Conservation (phyloP, 2,888 invertebrate species). For the Nebria brevicollis region DNA sequence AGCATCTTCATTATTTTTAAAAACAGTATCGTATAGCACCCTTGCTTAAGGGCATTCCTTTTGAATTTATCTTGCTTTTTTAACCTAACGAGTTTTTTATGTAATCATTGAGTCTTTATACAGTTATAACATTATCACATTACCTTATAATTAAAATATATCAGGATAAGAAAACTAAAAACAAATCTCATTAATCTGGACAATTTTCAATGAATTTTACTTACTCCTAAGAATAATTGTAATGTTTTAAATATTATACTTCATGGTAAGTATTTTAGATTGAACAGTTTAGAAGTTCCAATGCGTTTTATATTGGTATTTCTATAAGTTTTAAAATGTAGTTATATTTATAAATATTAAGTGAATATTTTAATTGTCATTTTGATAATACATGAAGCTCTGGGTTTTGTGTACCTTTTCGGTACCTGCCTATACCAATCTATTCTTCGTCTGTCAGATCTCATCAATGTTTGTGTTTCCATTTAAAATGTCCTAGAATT, state of each 20-base stretch:
- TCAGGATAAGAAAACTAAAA: background rate
- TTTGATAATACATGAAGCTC: background rate
- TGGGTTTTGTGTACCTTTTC: background rate
- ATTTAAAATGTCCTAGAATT: background rate
- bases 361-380: too few relatives aligned
- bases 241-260: too few relatives aligned
- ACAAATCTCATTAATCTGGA: background rate
- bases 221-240: background rate
- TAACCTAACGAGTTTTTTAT: conserved; percentile 34
- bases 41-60: conserved; percentile 19
- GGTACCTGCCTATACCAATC: background rate
- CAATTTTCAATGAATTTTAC: background rate
- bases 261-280: too few relatives aligned
- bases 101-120: conserved; percentile 43
- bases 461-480: background rate
- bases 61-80: conserved; percentile 24
- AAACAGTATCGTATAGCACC: conserved; percentile 43
- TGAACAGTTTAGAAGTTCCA: too few relatives aligned
- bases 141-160: conserved; percentile 24
- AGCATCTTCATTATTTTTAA: conserved; percentile 45
- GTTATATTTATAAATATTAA: too few relatives aligned
- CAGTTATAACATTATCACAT: conserved; percentile 47
- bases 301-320: too few relatives aligned
- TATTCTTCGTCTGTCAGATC: background rate
- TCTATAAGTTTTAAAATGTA: too few relatives aligned